Percentiles rank a stretch among this genome's conserved stretches.
Evolutionary conservation across 2,888 invertebrate genomes (phyloP).

Genomic region (Agelastica alni): DNA sequence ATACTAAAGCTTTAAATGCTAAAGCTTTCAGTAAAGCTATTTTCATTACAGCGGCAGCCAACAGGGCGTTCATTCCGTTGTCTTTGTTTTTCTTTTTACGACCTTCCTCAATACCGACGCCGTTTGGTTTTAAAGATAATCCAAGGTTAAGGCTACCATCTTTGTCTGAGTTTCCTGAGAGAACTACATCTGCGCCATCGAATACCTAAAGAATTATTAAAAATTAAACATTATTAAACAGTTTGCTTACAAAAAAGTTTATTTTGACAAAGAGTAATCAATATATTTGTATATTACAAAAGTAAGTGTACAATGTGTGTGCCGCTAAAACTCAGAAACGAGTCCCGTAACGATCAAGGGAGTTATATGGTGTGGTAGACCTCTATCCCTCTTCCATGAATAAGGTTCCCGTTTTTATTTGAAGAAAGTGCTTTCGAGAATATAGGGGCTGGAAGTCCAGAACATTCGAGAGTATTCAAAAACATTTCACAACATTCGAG

Average conservation of each 20-base stretch:
- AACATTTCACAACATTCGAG: no score
- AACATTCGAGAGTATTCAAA: no score
- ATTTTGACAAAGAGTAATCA: background rate
- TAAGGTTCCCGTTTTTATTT: no score
- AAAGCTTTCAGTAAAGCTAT: slow-evolving; percentile 79
- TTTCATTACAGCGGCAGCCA: slow-evolving; percentile 79
- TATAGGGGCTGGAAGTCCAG: no score
- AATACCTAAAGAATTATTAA: slow-evolving; percentile 57
- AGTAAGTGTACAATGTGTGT: no score
- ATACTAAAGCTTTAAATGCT: slow-evolving; percentile 78
- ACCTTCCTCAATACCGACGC: slow-evolving; percentile 47
- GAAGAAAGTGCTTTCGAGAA: no score
- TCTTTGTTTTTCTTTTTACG: slow-evolving; percentile 57
- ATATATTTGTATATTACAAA: background rate
- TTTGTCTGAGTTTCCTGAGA: slow-evolving; percentile 69
- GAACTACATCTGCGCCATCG: slow-evolving; percentile 77
- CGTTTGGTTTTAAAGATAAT: slow-evolving; percentile 62
- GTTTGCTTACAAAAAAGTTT: no score
- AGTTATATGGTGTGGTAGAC: no score
- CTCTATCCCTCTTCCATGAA: no score
- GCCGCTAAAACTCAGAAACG: no score
- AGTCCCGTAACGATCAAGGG: no score
- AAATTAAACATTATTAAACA: background rate
- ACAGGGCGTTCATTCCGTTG: slow-evolving; percentile 69
- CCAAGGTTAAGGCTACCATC: slow-evolving; percentile 73